Evolutionary conservation across 1,140 invertebrate species (phyloP).

Genomic region (Caenorhabditis inopinata): DNA sequence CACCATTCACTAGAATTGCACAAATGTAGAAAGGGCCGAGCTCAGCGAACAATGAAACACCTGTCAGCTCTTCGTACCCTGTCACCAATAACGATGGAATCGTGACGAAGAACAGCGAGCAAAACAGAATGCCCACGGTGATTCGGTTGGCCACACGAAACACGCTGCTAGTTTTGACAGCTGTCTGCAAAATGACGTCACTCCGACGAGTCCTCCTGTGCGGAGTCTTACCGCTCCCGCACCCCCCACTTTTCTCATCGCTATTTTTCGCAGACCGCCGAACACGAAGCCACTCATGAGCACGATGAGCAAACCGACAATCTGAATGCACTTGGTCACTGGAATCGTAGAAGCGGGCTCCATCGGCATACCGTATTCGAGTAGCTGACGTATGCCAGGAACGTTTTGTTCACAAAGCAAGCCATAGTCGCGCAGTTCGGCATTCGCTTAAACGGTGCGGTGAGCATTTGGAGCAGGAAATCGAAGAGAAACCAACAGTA

Average conservation of each 20-base stretch:
- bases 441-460: background rate
- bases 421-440: background rate
- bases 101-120: background rate
- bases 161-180: background rate
- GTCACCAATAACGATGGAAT: background rate
- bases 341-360: background rate
- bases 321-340: background rate
- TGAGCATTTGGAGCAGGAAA: background rate
- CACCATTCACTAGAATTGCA: constrained; percentile 20
- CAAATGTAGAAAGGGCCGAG: constrained; percentile 1
- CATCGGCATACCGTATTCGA: background rate
- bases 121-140: constrained; percentile 1
- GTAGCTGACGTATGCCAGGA: background rate
- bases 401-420: background rate
- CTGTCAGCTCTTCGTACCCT: background rate
- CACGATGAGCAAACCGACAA: background rate
- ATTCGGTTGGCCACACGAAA: background rate
- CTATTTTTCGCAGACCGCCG: background rate
- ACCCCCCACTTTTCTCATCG: background rate
- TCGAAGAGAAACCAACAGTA: constrained; percentile 1
- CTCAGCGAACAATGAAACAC: constrained; percentile 1
- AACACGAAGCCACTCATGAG: background rate
- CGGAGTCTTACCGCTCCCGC: background rate
- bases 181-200: background rate
- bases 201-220: too few relatives aligned